Percentiles rank a stretch among this genome's conserved stretches.
These are phyloP conservation scores for Urocynchramus pylzowi DNA, from an alignment of 2,113 vertebrate species.

Conservation along the genomic window DNA sequence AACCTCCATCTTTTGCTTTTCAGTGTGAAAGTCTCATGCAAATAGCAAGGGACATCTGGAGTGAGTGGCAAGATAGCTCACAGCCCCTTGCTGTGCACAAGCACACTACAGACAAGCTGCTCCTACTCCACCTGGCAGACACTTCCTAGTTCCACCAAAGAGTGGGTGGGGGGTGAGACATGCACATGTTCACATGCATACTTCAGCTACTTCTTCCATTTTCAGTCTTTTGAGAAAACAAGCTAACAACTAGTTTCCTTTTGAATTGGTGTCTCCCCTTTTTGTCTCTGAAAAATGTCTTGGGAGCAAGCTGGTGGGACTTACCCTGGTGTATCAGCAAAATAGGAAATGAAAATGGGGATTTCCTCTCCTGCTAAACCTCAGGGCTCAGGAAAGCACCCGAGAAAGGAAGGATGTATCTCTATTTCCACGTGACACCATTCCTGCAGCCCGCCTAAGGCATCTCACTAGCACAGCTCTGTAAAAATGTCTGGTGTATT, in stretches of 20 bases:
- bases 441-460: background rate
- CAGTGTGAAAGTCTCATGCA: background rate
- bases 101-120: slow-evolving; percentile 31
- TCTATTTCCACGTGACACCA: background rate
- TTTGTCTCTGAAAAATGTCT: background rate
- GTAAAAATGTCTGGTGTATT: background rate
- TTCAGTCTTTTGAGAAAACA: background rate
- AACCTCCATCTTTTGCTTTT: slow-evolving; percentile 21
- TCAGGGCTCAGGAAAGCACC: background rate
- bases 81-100: slow-evolving; percentile 29
- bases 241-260: background rate
- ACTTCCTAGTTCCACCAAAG: background rate
- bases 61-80: background rate
- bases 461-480: background rate
- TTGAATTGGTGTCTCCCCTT: background rate
- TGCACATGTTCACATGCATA: background rate
- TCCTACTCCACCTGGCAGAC: slow-evolving; percentile 30
- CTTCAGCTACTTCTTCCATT: background rate
- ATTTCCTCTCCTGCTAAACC: background rate
- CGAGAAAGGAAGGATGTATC: background rate
- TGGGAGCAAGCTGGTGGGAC: background rate
- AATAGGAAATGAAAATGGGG: background rate
- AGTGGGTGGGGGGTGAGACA: background rate
- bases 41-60: slow-evolving; percentile 35
- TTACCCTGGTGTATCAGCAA: background rate